Percentiles rank a stretch among this genome's conserved stretches.
Conservation (phyloP, 2,888 invertebrate species). For the Leucoma salicis region DNA sequence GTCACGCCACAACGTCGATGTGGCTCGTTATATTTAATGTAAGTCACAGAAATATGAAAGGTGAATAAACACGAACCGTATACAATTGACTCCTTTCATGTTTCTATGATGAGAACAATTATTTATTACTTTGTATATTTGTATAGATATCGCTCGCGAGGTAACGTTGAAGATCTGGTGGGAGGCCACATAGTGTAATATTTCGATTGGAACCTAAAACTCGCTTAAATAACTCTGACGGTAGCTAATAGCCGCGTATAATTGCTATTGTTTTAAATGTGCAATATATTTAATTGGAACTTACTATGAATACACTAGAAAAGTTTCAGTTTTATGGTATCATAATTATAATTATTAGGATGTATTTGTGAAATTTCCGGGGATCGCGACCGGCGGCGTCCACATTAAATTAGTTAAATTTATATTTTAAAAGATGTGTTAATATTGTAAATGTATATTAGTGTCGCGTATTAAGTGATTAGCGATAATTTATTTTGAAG, state of each 20-base stretch:
- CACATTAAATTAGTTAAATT: constrained; percentile 75
- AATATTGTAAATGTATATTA: constrained; percentile 80
- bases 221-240: constrained; percentile 37
- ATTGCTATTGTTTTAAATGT: constrained; percentile 32
- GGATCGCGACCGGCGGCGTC: constrained; percentile 55
- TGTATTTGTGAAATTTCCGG: constrained; percentile 48
- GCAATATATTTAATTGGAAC: constrained; percentile 31
- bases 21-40: constrained; percentile 28
- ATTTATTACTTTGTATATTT: constrained; percentile 30
- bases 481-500: constrained; percentile 76
- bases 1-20: constrained; percentile 12
- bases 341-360: constrained; percentile 43
- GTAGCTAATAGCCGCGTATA: constrained; percentile 28
- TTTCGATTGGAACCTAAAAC: constrained; percentile 39
- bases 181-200: constrained; percentile 35
- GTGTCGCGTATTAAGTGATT: constrained; percentile 68
- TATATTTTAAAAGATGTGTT: constrained; percentile 77
- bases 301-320: constrained; percentile 48
- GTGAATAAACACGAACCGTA: constrained; percentile 6
- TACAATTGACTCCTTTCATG: constrained; percentile 10
- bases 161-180: constrained; percentile 23
- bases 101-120: constrained; percentile 16
- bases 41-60: constrained; percentile 20
- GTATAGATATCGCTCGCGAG: constrained; percentile 34
- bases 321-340: constrained; percentile 52